phyloP scores from a whole-genome alignment of 2,113 vertebrate genomes.

The Trematocara variabile region DNA sequence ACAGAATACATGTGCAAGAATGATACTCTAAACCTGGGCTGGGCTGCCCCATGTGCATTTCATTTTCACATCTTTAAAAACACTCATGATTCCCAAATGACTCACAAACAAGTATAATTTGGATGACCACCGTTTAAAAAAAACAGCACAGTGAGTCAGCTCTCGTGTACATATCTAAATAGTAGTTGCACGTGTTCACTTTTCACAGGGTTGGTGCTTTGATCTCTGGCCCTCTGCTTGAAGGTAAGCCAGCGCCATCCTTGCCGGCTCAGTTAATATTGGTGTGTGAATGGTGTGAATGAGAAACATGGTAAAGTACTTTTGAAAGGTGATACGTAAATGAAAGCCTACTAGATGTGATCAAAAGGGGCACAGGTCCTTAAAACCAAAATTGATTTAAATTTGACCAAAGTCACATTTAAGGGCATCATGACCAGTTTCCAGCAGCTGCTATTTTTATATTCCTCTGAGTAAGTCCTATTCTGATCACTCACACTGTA shows the following conservation, averaged over 20 bases:
- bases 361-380: not conserved
- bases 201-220: not conserved
- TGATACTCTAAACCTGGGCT: rapidly evolving
- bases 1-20: not conserved
- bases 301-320: not conserved
- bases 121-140: not conserved
- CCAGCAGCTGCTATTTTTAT: not conserved
- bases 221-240: not conserved
- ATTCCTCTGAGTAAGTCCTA: not conserved
- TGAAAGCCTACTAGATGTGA: not conserved
- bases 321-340: not conserved
- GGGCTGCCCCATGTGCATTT: not conserved
- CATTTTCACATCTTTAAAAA: not conserved
- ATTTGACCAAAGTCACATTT: not conserved
- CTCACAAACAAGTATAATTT: not conserved
- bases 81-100: not conserved
- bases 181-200: not conserved
- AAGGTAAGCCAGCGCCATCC: not conserved
- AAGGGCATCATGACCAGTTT: not conserved
- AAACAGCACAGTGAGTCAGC: not conserved
- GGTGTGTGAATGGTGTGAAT: not conserved
- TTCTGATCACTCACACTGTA: not conserved
- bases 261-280: not conserved
- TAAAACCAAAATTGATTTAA: not conserved
- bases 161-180: not conserved